These are phyloP conservation scores for Blastobasis adustella DNA, from an alignment of 2,888 invertebrate genomes.

Conservation along the genomic window DNA sequence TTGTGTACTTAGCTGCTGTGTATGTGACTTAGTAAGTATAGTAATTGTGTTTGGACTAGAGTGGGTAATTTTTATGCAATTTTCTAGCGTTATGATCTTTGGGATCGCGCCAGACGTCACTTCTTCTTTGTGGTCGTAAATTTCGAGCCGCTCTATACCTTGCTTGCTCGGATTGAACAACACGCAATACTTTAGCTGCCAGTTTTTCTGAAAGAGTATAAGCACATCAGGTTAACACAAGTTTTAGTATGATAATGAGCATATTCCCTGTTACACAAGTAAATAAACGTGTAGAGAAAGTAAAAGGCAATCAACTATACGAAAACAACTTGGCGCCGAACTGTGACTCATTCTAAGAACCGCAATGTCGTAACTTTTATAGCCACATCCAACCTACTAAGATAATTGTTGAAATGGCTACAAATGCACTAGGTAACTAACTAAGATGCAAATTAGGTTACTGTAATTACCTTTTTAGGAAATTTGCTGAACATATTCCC, in stretches of 20 bases:
- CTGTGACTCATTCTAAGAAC: conserved; percentile 8
- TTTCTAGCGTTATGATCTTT: conserved; percentile 88
- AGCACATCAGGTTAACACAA: background rate
- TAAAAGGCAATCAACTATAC: conserved; percentile 7
- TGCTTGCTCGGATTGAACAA: conserved; percentile 88
- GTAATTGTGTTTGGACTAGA: conserved; percentile 76
- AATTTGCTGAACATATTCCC: conserved; percentile 81
- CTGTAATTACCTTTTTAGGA: conserved; percentile 79
- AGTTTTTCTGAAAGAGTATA: conserved; percentile 80
- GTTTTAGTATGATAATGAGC: background rate
- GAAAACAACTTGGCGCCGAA: conserved; percentile 5
- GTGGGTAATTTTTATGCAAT: conserved; percentile 89
- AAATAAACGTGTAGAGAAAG: background rate
- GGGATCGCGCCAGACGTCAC: conserved; percentile 76
- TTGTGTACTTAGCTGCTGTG: conserved; percentile 74
- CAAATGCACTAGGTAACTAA: background rate
- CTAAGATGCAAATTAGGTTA: background rate
- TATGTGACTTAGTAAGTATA: conserved; percentile 85
- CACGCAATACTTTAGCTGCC: conserved; percentile 86
- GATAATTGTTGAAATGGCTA: no score
- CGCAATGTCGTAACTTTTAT: conserved; percentile 7
- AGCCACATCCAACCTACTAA: no score
- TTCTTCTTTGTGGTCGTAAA: conserved; percentile 88
- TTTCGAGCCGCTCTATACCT: conserved; percentile 89
- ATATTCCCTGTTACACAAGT: background rate